phyloP scores from a whole-genome alignment of 1,140 invertebrate genomes.

The Drosophila saltans region DNA sequence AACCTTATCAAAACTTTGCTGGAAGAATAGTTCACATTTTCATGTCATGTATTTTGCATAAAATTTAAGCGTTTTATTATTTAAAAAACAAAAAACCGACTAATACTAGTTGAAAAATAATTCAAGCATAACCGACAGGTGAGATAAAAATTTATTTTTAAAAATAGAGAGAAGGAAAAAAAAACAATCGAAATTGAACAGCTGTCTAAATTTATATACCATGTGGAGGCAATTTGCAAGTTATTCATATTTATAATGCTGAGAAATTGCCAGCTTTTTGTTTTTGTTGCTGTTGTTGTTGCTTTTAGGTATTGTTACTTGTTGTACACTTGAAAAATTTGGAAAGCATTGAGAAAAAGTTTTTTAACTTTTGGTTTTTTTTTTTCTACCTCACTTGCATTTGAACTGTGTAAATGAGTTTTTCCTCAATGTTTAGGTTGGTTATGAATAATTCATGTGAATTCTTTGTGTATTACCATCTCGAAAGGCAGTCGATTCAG shows the following conservation, averaged over 20 bases:
- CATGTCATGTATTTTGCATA: conserved; percentile 4
- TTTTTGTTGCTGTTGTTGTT: conserved; percentile 14
- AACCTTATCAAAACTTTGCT: conserved; percentile 43
- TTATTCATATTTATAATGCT: conserved; percentile 14
- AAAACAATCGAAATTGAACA: conserved; percentile 7
- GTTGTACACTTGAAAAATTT: neutral
- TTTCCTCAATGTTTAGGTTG: conserved; percentile 31
- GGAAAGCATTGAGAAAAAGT: neutral
- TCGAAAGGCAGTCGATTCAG: conserved; percentile 20
- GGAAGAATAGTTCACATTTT: conserved; percentile 14
- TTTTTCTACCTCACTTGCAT: neutral
- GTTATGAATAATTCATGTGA: conserved; percentile 63
- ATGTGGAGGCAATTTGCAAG: conserved; percentile 4
- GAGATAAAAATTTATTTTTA: conserved; percentile 5
- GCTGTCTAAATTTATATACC: conserved; percentile 15
- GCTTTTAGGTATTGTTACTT: conserved; percentile 2
- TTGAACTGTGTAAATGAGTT: conserved; percentile 62
- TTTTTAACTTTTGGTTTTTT: neutral
- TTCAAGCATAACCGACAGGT: conserved; percentile 5
- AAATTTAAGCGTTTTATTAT: conserved; percentile 28
- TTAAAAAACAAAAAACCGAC: too few species aligned
- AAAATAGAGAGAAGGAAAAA: neutral
- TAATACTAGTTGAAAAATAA: neutral
- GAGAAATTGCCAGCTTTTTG: conserved; percentile 12
- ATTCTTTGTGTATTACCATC: conserved; percentile 23